These are phyloP conservation scores for Nephotettix cincticeps DNA, from an alignment of 1,140 invertebrate genomes.

Conservation along the genomic window DNA sequence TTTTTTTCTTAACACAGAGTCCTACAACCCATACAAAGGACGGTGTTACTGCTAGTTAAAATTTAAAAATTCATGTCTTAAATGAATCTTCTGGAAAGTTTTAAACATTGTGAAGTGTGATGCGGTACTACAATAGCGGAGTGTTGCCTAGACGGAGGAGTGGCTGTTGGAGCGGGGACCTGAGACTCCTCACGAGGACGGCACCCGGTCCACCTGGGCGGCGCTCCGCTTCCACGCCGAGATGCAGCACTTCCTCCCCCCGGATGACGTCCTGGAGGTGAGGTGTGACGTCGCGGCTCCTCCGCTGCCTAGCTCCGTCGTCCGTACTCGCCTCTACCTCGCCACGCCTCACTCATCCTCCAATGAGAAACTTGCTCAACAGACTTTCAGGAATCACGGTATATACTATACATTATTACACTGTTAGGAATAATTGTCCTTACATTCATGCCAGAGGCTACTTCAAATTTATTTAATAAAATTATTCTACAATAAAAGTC, in stretches of 20 bases:
- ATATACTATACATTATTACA: not conserved
- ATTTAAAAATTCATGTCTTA: no score
- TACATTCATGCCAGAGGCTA: no score
- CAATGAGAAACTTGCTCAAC: conserved; percentile 17
- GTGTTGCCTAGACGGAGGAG: not conserved
- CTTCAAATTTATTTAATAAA: no score
- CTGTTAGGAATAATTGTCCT: no score
- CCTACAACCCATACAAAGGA: no score
- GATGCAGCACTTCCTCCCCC: not conserved
- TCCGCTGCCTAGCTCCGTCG: not conserved
- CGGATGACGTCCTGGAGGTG: not conserved
- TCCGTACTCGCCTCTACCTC: not conserved
- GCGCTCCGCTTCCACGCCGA: conserved; percentile 1
- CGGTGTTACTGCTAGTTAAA: no score
- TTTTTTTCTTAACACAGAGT: no score
- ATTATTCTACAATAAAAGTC: no score
- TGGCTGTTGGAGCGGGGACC: conserved; percentile 3
- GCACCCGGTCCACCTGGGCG: not conserved
- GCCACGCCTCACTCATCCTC: not conserved
- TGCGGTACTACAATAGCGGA: no score
- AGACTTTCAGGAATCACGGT: conserved; percentile 5
- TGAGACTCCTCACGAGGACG: not conserved
- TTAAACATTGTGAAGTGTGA: no score
- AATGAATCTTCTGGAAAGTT: no score
- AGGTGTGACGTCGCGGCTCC: not conserved